Evolutionary conservation across 2,888 invertebrate species (phyloP).

Genomic region (Drosophila lutescens): DNA sequence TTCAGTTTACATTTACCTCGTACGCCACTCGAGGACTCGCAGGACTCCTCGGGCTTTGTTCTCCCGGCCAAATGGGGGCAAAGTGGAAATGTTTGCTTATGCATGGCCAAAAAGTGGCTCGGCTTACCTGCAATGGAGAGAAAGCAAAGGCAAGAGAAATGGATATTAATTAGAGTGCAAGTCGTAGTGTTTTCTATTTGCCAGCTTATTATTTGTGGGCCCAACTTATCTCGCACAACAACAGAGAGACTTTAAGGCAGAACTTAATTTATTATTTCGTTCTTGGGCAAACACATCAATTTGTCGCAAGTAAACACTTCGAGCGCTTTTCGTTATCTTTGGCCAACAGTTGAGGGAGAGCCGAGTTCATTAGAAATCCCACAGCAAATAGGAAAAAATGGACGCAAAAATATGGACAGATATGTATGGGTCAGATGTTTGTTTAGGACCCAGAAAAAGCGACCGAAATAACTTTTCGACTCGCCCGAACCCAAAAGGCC

Average conservation of each 20-base stretch:
- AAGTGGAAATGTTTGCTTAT: constrained; percentile 25
- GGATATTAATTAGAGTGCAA: constrained; percentile 42
- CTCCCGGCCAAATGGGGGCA: constrained; percentile 22
- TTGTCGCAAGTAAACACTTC: constrained; percentile 78
- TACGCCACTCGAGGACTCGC: constrained; percentile 49
- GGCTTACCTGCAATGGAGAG: constrained; percentile 42
- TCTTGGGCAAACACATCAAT: constrained; percentile 77
- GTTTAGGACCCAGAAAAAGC: constrained; percentile 53
- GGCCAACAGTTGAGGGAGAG: constrained; percentile 56
- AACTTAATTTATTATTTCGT: constrained; percentile 75
- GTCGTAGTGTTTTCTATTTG: constrained; percentile 9
- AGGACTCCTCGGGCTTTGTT: constrained; percentile 22
- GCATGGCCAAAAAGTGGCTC: constrained; percentile 15
- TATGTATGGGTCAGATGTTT: constrained; percentile 63
- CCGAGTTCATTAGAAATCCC: constrained; percentile 74
- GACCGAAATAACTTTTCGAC: constrained; percentile 49
- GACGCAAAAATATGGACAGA: constrained; percentile 14
- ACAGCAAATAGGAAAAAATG: constrained; percentile 67
- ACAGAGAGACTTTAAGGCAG: constrained; percentile 9
- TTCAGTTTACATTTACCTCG: constrained; percentile 58
- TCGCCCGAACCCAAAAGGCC: neutral
- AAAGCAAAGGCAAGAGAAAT: constrained; percentile 3
- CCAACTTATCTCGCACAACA: constrained; percentile 28
- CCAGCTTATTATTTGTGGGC: constrained; percentile 20
- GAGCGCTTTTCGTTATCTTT: constrained; percentile 74